Base-by-base conservation (phyloP, 2,113 vertebrate species). In the Aplodontia rufa region DNA sequence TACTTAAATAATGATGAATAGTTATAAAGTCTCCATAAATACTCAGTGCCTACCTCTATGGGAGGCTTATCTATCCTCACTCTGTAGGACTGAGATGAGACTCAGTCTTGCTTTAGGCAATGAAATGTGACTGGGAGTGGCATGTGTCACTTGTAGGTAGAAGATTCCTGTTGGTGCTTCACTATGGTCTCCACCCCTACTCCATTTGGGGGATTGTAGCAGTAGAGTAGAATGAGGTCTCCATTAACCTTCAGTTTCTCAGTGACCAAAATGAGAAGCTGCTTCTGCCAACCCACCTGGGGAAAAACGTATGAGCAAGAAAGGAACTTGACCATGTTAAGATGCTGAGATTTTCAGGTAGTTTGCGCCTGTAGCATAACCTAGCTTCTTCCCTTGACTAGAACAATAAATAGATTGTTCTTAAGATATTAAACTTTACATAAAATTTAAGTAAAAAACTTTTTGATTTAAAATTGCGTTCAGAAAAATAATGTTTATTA, bases 391-490 rank as follows among this genome's bases (percentile, higher is more conserved):
- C 0, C 55, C 53, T 85, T 24, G 74, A 42, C 10, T 32, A 40
- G 62, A 12, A 49, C 9, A 30, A 71, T 4, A 90, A 75, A 72
- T 32, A 62, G 19, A 37, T 35, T 55, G 8, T 37, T 62, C 40
- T 60, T 28, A 64, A 60, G 55, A 45, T 28, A 51, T 83, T 66
- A 19, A 12, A 30, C 11, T 76, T 69, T 26, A 20, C 1, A 93
- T 10, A 81, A 17, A 28, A 32, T 76, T 45, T 64, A 75, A 90
- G 28, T 66, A 51, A 81, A 85, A 91, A 47, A 4, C 1, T 11
- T 71, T 92, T 51, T 95, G 49, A 53, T 45, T 87, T 84, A 69
- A 60, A 93, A 53, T 42, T 78, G 13, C 53, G 32, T 69, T 76
- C 42, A 81, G 42, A 89, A 93, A 90, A 72, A 20, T 5, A 72